Percentiles rank a stretch among this genome's conserved stretches.
These are phyloP conservation scores for Stenolophus ochropezus DNA, from an alignment of 2,888 invertebrate genomes.

Conservation along the genomic window DNA sequence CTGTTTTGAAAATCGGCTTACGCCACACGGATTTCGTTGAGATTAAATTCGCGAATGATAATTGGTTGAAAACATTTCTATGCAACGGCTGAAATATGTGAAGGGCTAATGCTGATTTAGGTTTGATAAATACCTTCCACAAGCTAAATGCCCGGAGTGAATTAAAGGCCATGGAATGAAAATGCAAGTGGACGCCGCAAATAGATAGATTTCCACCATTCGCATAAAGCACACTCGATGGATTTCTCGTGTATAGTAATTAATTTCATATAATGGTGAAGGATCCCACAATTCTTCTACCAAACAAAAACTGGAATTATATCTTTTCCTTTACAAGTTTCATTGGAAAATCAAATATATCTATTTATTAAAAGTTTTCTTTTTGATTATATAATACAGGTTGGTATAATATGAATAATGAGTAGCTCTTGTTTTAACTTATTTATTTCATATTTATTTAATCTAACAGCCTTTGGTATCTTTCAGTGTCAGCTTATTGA, in stretches of 20 bases:
- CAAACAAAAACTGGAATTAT: background rate
- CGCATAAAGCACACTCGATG: background rate
- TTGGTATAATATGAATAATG: too few species aligned
- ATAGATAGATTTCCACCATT: background rate
- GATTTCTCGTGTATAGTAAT: background rate
- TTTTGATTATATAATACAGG: too few species aligned
- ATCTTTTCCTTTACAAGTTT: background rate
- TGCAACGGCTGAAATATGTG: constrained; percentile 28
- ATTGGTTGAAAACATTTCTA: constrained; percentile 58
- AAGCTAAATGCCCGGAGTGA: background rate
- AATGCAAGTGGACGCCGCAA: background rate
- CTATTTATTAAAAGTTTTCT: too few species aligned
- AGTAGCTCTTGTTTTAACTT: too few species aligned
- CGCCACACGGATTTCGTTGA: constrained; percentile 45
- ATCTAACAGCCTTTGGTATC: too few species aligned
- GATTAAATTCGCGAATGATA: constrained; percentile 57
- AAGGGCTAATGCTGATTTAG: constrained; percentile 36
- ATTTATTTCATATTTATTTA: too few species aligned
- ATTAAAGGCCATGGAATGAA: background rate
- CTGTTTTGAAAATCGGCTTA: constrained; percentile 50
- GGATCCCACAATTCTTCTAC: background rate
- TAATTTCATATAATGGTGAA: background rate
- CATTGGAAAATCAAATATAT: too few species aligned
- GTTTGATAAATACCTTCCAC: background rate
- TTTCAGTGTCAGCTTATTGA: too few species aligned